Conservation (phyloP, 2,113 vertebrate species). For the Phocoena phocoena region DNA sequence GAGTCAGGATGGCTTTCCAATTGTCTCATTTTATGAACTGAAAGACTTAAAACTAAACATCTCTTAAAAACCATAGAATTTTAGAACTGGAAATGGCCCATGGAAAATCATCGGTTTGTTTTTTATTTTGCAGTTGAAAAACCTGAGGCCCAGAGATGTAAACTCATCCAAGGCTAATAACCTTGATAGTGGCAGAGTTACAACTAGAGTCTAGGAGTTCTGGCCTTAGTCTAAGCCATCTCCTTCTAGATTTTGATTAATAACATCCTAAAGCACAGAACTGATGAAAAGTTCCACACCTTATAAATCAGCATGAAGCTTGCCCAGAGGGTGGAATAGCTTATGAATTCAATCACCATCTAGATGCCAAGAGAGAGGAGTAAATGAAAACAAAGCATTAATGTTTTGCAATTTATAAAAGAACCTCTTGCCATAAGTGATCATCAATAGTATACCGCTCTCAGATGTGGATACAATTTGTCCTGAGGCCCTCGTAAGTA, state of each 20-base stretch:
- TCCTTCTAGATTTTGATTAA: conserved; percentile 50
- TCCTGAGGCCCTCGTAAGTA: not conserved
- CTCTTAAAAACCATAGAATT: not conserved
- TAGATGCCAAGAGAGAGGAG: not conserved
- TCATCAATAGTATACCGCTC: not conserved
- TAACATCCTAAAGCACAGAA: not conserved
- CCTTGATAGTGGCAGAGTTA: not conserved
- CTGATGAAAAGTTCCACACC: conserved; percentile 38
- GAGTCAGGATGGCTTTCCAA: not conserved
- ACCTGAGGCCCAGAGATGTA: not conserved
- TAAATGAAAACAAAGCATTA: conserved; percentile 40
- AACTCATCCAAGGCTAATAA: not conserved
- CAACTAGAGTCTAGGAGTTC: not conserved
- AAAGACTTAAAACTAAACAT: conserved; percentile 33
- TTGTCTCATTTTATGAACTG: conserved; percentile 18
- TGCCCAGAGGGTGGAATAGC: conserved; percentile 17
- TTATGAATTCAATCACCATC: conserved; percentile 38
- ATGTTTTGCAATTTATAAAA: conserved; percentile 33
- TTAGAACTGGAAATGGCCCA: not conserved
- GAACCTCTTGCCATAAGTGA: not conserved
- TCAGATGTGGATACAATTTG: not conserved
- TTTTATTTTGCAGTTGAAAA: not conserved
- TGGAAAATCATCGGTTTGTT: not conserved
- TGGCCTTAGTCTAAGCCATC: not conserved
- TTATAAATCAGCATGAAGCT: conserved; percentile 60